These are phyloP conservation scores for Gasterosteus nipponicus DNA, from an alignment of 2,113 vertebrate species.

Conservation along the genomic window DNA sequence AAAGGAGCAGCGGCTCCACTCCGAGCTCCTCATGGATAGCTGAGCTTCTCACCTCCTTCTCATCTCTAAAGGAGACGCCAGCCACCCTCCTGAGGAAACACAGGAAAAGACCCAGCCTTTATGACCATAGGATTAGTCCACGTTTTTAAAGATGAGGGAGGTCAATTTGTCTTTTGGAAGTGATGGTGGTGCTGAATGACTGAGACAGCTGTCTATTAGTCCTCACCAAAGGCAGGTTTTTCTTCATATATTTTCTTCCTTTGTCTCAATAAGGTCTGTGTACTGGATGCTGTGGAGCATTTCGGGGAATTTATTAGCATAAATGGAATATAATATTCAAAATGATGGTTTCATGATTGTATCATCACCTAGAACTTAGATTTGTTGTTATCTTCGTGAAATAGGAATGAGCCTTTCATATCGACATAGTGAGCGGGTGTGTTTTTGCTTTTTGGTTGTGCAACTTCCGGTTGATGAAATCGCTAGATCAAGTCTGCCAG, in stretches of 20 bases:
- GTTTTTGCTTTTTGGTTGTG: not conserved
- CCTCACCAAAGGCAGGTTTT: slow-evolving; percentile 33
- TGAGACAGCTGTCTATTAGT: slow-evolving; percentile 65
- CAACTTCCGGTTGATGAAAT: not conserved
- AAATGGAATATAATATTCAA: not conserved
- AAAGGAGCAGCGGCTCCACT: too few species aligned
- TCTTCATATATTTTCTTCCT: slow-evolving; percentile 18
- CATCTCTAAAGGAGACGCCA: too few species aligned
- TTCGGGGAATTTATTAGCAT: not conserved
- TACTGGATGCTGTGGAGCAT: not conserved
- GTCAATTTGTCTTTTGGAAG: slow-evolving; percentile 69
- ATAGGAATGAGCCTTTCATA: not conserved
- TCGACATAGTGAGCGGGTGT: not conserved
- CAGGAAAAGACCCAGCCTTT: too few species aligned
- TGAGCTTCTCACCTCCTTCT: too few species aligned
- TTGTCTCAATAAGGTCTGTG: slow-evolving; percentile 26
- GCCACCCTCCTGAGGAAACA: too few species aligned
- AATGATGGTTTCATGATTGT: not conserved
- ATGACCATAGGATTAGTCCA: slow-evolving; percentile 20
- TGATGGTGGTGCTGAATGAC: slow-evolving; percentile 58
- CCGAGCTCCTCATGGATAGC: too few species aligned
- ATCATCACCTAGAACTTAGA: not conserved
- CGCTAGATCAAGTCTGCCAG: not conserved
- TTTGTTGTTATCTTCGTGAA: not conserved
- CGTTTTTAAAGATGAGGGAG: slow-evolving; percentile 42